Evolutionary conservation across 2,888 invertebrate genomes (phyloP).

Genomic region (Drosophila helvetica): DNA sequence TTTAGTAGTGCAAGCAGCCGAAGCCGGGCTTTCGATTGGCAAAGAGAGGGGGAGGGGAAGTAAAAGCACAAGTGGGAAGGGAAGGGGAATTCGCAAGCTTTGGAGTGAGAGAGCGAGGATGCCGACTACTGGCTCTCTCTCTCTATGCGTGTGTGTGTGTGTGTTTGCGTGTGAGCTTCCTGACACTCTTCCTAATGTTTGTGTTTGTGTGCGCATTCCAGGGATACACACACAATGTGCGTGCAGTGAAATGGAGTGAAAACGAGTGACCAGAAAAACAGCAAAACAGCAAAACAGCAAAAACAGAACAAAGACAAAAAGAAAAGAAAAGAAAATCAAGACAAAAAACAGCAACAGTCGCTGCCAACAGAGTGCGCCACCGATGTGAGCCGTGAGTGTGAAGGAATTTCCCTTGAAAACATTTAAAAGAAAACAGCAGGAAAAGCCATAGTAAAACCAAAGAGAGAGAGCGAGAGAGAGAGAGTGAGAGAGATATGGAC

Average conservation of each 20-base stretch:
- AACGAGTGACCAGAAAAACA: slow-evolving; percentile 24
- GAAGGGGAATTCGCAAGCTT: not conserved
- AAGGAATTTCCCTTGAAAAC: slow-evolving; percentile 38
- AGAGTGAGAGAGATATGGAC: slow-evolving; percentile 84
- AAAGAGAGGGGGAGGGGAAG: not conserved
- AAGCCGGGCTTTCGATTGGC: not conserved
- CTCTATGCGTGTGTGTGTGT: slow-evolving; percentile 29
- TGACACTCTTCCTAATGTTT: slow-evolving; percentile 37
- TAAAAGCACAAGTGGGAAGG: not conserved
- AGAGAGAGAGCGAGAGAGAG: not conserved
- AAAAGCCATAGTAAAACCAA: not conserved
- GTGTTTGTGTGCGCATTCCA: slow-evolving; percentile 55
- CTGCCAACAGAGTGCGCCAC: slow-evolving; percentile 11
- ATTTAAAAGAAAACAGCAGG: not conserved
- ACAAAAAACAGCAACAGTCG: slow-evolving; percentile 39
- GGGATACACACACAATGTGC: slow-evolving; percentile 78
- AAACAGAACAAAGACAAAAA: not conserved
- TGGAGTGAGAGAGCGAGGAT: slow-evolving; percentile 16
- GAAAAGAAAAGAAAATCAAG: slow-evolving; percentile 8
- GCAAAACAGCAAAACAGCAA: slow-evolving; percentile 31
- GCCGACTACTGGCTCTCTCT: slow-evolving; percentile 15
- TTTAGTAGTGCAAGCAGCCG: not conserved
- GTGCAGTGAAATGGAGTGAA: slow-evolving; percentile 60
- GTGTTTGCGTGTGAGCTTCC: slow-evolving; percentile 40
- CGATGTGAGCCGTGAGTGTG: slow-evolving; percentile 2